A percentile compares a stretch with the other conserved stretches of the same genome.
phyloP scores from a whole-genome alignment of 2,113 vertebrate genomes.

The Aldabrachelys gigantea region DNA sequence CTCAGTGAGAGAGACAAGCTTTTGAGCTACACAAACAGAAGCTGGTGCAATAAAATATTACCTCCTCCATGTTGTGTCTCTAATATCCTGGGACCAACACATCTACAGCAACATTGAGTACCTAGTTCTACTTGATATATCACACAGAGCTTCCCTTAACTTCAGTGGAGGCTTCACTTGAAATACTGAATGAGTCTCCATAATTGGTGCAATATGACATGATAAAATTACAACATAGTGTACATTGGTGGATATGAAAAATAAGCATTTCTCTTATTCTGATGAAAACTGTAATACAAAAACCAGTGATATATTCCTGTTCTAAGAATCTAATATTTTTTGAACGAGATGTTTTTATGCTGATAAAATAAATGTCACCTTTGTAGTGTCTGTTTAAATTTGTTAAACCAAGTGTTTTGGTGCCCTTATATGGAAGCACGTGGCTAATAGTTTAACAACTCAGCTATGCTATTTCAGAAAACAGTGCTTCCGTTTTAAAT shows the following conservation, averaged over 20 bases:
- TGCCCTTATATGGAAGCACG: background rate
- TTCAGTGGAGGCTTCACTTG: background rate
- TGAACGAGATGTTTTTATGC: background rate
- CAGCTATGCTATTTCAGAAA: slow-evolving; percentile 21
- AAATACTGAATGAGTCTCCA: background rate
- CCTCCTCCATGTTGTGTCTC: background rate
- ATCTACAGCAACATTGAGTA: background rate
- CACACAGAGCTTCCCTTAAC: background rate
- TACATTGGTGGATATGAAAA: slow-evolving; percentile 4
- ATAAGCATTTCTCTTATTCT: slow-evolving; percentile 15
- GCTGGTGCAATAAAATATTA: background rate
- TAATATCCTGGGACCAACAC: background rate
- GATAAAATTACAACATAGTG: background rate
- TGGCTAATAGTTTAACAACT: slow-evolving; percentile 20
- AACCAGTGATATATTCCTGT: background rate
- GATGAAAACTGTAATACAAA: slow-evolving; percentile 3
- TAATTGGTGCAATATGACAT: background rate
- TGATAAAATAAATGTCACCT: background rate
- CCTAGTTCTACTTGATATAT: background rate
- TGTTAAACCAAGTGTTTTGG: background rate
- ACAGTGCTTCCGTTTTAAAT: background rate
- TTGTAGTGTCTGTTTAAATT: background rate
- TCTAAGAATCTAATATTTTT: background rate
- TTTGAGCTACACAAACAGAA: background rate
- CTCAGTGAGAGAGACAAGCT: background rate